A percentile compares a stretch with the other conserved stretches of the same genome.
Conservation (phyloP, 2,888 invertebrate species). For the Lasioglossum villosulum region DNA sequence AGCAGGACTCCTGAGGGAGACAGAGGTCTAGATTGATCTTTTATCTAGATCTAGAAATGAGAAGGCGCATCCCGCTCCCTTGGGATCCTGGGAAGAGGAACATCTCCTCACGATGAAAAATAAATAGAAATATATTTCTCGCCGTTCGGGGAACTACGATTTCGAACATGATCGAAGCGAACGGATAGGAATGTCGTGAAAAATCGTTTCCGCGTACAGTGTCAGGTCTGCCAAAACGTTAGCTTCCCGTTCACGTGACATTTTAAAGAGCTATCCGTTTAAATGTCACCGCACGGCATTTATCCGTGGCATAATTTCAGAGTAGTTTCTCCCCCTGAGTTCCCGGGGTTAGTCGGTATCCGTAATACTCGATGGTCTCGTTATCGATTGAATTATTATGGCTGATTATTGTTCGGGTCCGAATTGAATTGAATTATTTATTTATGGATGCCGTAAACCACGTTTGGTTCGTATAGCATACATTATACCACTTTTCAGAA, state of each 20-base stretch:
- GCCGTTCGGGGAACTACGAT: background rate
- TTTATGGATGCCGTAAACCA: too few relatives aligned
- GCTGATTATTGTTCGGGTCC: conserved; percentile 37
- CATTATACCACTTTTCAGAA: too few relatives aligned
- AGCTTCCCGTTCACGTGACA: conserved; percentile 27
- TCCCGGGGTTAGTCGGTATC: conserved; percentile 31
- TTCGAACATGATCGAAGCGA: background rate
- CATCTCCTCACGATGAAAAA: too few relatives aligned
- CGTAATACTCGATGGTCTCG: conserved; percentile 37
- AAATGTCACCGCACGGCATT: conserved; percentile 57
- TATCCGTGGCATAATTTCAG: conserved; percentile 57
- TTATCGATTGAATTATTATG: conserved; percentile 64
- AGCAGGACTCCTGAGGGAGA: too few relatives aligned
- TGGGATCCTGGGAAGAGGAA: too few relatives aligned
- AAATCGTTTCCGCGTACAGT: background rate
- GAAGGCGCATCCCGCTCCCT: too few relatives aligned
- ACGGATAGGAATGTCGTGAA: background rate
- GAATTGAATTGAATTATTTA: too few relatives aligned
- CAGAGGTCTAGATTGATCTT: too few relatives aligned
- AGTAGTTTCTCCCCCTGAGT: conserved; percentile 13
- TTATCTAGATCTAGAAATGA: too few relatives aligned
- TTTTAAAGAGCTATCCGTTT: conserved; percentile 19
- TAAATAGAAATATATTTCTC: background rate
- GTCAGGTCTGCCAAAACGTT: background rate
- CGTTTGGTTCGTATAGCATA: too few relatives aligned